phyloP scores from a whole-genome alignment of 2,797 vertebrate species.

The Ciconia nigra region DNA sequence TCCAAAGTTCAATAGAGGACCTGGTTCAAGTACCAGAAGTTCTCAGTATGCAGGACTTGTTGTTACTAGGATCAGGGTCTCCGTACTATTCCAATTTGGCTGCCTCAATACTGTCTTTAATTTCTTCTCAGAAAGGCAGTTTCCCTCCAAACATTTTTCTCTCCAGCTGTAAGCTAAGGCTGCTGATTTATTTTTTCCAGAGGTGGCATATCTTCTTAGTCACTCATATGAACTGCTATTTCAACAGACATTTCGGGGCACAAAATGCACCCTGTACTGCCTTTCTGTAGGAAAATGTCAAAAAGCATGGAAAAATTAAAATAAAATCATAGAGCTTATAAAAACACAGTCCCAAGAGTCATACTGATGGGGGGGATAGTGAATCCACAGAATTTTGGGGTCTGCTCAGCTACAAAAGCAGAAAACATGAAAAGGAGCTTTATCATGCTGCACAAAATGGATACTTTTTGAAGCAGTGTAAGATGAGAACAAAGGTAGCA shows the following conservation, averaged over 20 bases:
- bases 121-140: conserved; percentile 6
- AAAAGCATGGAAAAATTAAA: not conserved
- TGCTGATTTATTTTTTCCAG: conserved; percentile 43
- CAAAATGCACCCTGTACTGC: not conserved
- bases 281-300: not conserved
- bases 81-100: not conserved
- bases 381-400: not conserved
- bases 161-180: not conserved
- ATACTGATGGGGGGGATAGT: not conserved
- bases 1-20: not conserved
- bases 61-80: not conserved
- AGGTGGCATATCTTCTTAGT: conserved; percentile 2
- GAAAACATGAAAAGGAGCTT: not conserved
- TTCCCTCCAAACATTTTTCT: conserved; percentile 11
- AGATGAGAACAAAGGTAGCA: not conserved
- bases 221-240: not conserved
- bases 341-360: not conserved
- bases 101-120: not conserved
- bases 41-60: not conserved
- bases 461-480: not conserved
- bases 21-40: not conserved
- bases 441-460: not conserved
- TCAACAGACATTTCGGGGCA: not conserved
- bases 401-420: not conserved
- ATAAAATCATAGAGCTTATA: not conserved